These are phyloP conservation scores for Syrphus vitripennis DNA, from an alignment of 2,888 invertebrate genomes.

Conservation along the genomic window DNA sequence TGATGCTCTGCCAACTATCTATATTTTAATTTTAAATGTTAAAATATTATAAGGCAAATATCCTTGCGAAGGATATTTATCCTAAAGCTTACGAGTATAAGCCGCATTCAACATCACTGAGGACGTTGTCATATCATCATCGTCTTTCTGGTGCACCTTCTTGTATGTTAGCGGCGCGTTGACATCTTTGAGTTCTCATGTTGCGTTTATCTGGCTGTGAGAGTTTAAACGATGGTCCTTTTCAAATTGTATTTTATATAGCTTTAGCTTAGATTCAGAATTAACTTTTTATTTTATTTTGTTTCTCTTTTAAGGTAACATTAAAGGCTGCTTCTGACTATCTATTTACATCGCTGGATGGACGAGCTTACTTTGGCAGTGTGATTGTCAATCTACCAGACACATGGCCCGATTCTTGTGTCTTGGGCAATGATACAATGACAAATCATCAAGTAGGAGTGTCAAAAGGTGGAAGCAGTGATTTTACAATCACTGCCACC, in stretches of 20 bases:
- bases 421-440: conserved; percentile 59
- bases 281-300: neutral
- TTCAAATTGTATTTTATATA: neutral
- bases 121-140: neutral
- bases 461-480: conserved; percentile 82
- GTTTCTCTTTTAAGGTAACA: conserved; percentile 47
- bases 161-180: neutral
- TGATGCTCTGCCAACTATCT: neutral
- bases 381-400: conserved; percentile 84
- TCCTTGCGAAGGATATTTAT: conserved; percentile 10
- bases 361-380: conserved; percentile 83
- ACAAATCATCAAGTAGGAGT: conserved; percentile 77
- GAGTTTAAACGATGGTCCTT: neutral
- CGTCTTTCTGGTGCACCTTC: neutral
- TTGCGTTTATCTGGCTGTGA: neutral
- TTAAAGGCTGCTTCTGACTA: conserved; percentile 82
- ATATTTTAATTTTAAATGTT: conserved; percentile 31
- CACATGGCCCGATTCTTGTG: conserved; percentile 83
- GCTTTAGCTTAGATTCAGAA: neutral
- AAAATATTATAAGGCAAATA: conserved; percentile 12
- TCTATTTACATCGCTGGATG: conserved; percentile 83
- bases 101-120: neutral
- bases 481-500: conserved; percentile 82
- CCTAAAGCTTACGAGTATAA: neutral
- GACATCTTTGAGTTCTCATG: neutral